These are phyloP conservation scores for Brevimyrus niger DNA, from an alignment of 2,113 vertebrate genomes.

Conservation along the genomic window DNA sequence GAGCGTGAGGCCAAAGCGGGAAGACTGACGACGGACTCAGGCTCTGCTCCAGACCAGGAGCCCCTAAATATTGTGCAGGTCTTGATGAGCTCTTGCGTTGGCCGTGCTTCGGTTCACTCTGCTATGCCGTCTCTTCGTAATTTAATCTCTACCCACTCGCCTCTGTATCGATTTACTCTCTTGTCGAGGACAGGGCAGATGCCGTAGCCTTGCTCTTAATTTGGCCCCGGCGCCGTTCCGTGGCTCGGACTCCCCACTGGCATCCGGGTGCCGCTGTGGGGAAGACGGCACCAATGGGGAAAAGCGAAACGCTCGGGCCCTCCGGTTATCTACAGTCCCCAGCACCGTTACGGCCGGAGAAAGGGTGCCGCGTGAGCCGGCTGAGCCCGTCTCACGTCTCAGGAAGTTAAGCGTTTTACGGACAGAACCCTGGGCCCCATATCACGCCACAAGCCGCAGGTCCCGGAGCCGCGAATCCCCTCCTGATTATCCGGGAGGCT, in stretches of 20 bases:
- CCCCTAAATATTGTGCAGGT: not conserved
- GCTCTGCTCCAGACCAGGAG: not conserved
- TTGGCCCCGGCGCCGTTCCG: not conserved
- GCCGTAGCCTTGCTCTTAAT: not conserved
- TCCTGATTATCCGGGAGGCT: not conserved
- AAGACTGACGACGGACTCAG: not conserved
- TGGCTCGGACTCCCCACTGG: not conserved
- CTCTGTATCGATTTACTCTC: not conserved
- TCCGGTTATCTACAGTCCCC: not conserved
- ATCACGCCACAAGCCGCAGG: not conserved
- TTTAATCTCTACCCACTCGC: not conserved
- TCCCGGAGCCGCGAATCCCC: not conserved
- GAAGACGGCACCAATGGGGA: not conserved
- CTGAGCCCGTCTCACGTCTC: not conserved
- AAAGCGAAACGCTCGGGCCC: not conserved
- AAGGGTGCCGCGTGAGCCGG: not conserved
- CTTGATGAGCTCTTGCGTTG: not conserved
- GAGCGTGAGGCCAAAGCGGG: not conserved
- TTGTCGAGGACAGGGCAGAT: not conserved
- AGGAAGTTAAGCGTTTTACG: not conserved
- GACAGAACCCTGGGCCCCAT: not conserved
- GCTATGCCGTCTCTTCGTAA: not conserved
- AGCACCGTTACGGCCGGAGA: not conserved
- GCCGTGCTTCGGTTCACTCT: not conserved
- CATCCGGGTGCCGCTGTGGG: not conserved